phyloP scores from a whole-genome alignment of 2,113 vertebrate genomes.

The Dicerorhinus sumatrensis region DNA sequence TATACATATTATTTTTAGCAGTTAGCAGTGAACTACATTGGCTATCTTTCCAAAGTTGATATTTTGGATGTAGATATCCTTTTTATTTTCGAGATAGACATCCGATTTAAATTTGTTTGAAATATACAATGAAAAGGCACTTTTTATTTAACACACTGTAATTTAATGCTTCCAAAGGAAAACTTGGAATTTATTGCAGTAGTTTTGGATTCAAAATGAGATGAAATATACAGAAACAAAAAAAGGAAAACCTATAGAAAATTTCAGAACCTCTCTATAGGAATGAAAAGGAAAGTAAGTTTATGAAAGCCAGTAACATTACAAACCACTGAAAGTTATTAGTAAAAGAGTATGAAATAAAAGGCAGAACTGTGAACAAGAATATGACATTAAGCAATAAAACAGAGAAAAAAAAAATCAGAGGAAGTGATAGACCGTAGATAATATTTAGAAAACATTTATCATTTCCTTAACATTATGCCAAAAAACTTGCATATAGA shows the following conservation, averaged over 20 bases:
- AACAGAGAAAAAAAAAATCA: slow-evolving; percentile 37
- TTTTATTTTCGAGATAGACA: neutral
- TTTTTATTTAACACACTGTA: slow-evolving; percentile 1
- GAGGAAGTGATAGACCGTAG: neutral
- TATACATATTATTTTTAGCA: neutral
- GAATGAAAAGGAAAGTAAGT: slow-evolving; percentile 27
- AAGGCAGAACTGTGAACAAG: neutral
- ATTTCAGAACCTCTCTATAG: slow-evolving; percentile 2
- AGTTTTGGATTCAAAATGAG: neutral
- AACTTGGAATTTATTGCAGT: neutral
- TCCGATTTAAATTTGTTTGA: neutral
- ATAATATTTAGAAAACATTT: slow-evolving; percentile 21
- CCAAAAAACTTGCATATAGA: neutral
- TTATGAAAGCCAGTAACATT: neutral
- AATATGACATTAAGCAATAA: slow-evolving; percentile 20
- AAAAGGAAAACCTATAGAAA: neutral
- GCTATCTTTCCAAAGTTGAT: neutral
- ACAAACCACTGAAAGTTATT: neutral
- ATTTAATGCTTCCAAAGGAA: neutral
- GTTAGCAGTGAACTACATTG: neutral
- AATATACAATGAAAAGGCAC: neutral
- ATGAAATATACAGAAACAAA: neutral
- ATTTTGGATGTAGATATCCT: neutral
- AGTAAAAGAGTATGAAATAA: neutral
- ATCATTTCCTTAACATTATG: neutral